A percentile compares a stretch with the other conserved stretches of the same genome.
Conservation (phyloP, 2,888 invertebrate genomes). For the Agrochola circellaris region DNA sequence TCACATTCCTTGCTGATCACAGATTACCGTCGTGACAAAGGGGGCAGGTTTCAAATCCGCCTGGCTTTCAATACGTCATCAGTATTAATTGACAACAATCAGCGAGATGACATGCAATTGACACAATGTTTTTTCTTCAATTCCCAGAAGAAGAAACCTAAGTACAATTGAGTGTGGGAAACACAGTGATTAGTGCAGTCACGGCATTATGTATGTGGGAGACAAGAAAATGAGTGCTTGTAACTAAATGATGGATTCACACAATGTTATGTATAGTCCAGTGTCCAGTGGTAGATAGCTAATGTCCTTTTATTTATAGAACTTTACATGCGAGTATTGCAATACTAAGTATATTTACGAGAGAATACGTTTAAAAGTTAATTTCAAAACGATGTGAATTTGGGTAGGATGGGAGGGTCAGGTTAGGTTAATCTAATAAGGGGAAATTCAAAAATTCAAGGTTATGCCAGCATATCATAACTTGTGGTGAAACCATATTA, state of each 20-base stretch:
- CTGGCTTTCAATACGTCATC: slow-evolving; percentile 19
- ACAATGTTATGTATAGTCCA: slow-evolving; percentile 14
- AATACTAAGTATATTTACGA: neutral
- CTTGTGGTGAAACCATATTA: neutral
- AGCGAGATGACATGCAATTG: slow-evolving; percentile 54
- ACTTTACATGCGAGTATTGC: neutral
- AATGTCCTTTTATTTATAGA: neutral
- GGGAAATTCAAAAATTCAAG: neutral
- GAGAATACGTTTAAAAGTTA: neutral
- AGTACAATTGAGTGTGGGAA: slow-evolving; percentile 56
- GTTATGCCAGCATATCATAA: neutral
- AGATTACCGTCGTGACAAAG: neutral
- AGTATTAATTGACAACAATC: slow-evolving; percentile 31
- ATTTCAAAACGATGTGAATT: neutral
- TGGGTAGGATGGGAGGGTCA: no score
- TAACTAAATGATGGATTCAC: slow-evolving; percentile 37
- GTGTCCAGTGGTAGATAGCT: neutral
- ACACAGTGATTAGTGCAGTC: slow-evolving; percentile 42
- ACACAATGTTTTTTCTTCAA: slow-evolving; percentile 45
- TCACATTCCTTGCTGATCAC: neutral
- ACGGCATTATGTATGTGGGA: slow-evolving; percentile 31
- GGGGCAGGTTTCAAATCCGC: neutral
- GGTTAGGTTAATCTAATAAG: neutral
- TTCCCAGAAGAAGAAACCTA: slow-evolving; percentile 58
- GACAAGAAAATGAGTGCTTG: slow-evolving; percentile 40